Percentiles rank a stretch among this genome's conserved stretches.
phyloP scores from a whole-genome alignment of 2,797 vertebrate genomes.

The Buphagus erythrorhynchus region DNA sequence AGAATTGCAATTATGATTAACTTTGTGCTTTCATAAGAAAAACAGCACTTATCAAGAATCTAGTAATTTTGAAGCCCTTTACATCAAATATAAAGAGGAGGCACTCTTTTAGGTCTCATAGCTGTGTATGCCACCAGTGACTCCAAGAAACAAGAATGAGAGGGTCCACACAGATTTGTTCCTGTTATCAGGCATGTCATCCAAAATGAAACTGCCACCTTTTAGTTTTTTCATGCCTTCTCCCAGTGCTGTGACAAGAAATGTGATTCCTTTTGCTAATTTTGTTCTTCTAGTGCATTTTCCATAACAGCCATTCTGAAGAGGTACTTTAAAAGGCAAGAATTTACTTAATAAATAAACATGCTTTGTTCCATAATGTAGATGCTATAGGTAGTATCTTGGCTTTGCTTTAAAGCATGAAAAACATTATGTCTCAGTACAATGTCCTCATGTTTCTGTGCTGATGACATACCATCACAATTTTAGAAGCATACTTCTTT shows the following conservation, averaged over 20 bases:
- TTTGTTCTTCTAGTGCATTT: background rate
- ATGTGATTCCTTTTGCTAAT: background rate
- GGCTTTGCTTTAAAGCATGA: background rate
- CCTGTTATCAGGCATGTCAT: background rate
- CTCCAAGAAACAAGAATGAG: background rate
- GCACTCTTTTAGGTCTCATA: background rate
- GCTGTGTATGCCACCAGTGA: background rate
- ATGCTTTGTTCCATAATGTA: background rate
- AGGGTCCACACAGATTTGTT: background rate
- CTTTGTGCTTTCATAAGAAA: background rate
- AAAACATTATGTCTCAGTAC: background rate
- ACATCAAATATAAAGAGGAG: background rate
- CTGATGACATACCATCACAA: background rate
- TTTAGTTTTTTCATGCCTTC: background rate
- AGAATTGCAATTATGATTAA: background rate
- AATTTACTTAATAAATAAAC: background rate
- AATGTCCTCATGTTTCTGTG: background rate
- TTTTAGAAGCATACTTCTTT: background rate
- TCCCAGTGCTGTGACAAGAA: background rate
- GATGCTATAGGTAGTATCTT: background rate
- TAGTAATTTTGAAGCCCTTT: background rate
- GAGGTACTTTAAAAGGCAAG: background rate
- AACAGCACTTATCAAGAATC: background rate
- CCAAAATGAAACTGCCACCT: background rate
- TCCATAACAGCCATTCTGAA: background rate